A percentile compares a stretch with the other conserved stretches of the same genome.
phyloP scores from a whole-genome alignment of 2,888 invertebrate genomes.

The Orgyia antiqua region DNA sequence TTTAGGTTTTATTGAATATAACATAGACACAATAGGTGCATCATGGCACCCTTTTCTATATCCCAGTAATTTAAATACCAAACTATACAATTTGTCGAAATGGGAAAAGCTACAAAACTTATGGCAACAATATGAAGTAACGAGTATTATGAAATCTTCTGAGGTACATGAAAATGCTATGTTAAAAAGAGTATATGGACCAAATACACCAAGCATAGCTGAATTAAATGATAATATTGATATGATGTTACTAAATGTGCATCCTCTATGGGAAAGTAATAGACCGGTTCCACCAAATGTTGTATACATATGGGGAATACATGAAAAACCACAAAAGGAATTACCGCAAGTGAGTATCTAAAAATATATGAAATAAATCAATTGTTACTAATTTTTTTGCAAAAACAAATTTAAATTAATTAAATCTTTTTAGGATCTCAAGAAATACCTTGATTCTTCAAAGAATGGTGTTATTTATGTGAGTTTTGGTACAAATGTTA shows the following conservation, averaged over 20 bases:
- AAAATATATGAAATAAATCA: too few species aligned
- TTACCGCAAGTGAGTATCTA: constrained; percentile 26
- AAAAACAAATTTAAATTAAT: not conserved
- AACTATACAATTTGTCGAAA: constrained; percentile 23
- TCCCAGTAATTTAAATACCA: constrained; percentile 20
- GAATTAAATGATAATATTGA: constrained; percentile 26
- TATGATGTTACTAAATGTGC: constrained; percentile 36
- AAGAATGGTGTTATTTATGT: constrained; percentile 45
- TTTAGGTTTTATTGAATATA: constrained; percentile 21
- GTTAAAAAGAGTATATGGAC: constrained; percentile 25
- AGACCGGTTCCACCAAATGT: constrained; percentile 34
- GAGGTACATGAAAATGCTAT: constrained; percentile 17
- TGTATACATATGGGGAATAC: constrained; percentile 39
- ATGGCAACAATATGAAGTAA: constrained; percentile 9
- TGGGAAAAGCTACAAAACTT: constrained; percentile 32
- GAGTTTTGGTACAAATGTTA: constrained; percentile 44
- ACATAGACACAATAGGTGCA: constrained; percentile 26
- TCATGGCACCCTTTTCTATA: constrained; percentile 33
- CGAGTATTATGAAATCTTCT: constrained; percentile 5
- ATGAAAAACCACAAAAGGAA: constrained; percentile 26
- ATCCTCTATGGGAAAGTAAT: constrained; percentile 40
- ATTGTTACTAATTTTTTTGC: too few species aligned
- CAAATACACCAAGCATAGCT: constrained; percentile 10
- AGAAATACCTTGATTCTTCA: constrained; percentile 44
- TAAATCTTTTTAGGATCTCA: constrained; percentile 35